These are phyloP conservation scores for Silurus meridionalis DNA, from an alignment of 2,113 vertebrate genomes.

Conservation along the genomic window DNA sequence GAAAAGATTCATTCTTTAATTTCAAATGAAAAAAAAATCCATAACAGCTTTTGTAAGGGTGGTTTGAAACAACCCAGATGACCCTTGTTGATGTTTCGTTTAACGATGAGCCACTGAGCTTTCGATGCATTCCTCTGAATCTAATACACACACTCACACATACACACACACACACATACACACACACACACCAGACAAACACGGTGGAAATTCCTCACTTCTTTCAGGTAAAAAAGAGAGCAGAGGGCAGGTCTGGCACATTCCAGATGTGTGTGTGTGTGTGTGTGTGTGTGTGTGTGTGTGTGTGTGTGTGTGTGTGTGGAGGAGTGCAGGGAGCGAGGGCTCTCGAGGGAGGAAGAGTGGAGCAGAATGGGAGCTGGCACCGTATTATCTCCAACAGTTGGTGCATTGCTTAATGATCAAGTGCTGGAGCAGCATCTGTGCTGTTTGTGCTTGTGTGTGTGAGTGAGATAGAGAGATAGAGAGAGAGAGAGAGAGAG, in stretches of 20 bases:
- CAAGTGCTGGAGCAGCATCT: conserved; percentile 94
- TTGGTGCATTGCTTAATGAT: conserved; percentile 99
- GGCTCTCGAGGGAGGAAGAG: conserved; percentile 83
- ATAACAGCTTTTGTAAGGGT: conserved; percentile 55
- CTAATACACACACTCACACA: conserved; percentile 58
- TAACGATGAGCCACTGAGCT: conserved; percentile 57
- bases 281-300: conserved; percentile 65
- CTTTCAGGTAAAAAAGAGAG: conserved; percentile 74
- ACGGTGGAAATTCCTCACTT: conserved; percentile 65
- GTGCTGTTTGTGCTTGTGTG: conserved; percentile 69
- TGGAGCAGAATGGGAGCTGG: conserved; percentile 93
- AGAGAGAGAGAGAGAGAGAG: conserved; percentile 28
- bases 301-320: conserved; percentile 72
- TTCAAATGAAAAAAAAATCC: conserved; percentile 53
- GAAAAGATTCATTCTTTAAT: conserved; percentile 63
- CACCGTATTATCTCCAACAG: conserved; percentile 96
- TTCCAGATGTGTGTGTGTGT: conserved; percentile 77
- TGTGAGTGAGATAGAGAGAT: conserved; percentile 45
- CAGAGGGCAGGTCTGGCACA: conserved; percentile 75
- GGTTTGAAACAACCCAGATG: conserved; percentile 69
- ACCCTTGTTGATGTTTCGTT: conserved; percentile 55
- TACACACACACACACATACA: not conserved
- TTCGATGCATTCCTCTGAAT: conserved; percentile 56
- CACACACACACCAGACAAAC: not conserved
- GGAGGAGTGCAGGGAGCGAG: conserved; percentile 71